phyloP scores from a whole-genome alignment of 2,797 vertebrate genomes.

The Oreonectes daqikongensis region DNA sequence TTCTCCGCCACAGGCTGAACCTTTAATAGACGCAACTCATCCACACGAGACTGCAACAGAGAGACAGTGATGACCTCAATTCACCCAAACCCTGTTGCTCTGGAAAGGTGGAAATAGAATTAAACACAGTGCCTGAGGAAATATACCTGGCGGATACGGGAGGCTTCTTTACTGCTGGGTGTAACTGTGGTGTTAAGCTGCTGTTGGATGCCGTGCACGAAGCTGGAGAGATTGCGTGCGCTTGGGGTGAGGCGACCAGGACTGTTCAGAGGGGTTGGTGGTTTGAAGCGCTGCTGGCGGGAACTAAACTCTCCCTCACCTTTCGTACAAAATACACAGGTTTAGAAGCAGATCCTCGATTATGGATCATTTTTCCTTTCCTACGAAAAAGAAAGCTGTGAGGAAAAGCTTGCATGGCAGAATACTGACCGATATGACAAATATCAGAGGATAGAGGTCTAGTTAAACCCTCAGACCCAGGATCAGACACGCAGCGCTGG shows the following conservation, averaged over 20 bases:
- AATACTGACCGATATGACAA: constrained; percentile 65
- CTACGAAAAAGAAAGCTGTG: not conserved
- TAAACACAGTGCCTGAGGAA: not conserved
- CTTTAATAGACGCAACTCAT: constrained; percentile 68
- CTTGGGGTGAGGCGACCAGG: constrained; percentile 39
- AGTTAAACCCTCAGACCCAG: constrained; percentile 57
- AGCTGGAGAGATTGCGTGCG: constrained; percentile 57
- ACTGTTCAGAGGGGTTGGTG: constrained; percentile 47
- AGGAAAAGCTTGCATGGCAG: not conserved
- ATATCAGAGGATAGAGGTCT: constrained; percentile 40
- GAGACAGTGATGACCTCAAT: constrained; percentile 18
- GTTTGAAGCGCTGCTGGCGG: constrained; percentile 70
- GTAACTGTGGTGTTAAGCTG: constrained; percentile 67
- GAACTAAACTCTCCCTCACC: constrained; percentile 72
- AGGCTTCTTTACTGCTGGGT: constrained; percentile 70
- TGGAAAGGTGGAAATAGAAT: not conserved
- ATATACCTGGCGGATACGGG: constrained; percentile 73
- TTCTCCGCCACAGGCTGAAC: constrained; percentile 74
- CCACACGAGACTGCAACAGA: constrained; percentile 69
- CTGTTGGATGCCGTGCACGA: constrained; percentile 71
- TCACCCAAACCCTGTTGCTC: not conserved
- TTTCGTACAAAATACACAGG: constrained; percentile 40
- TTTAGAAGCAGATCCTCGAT: not conserved
- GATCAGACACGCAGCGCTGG: constrained; percentile 72
- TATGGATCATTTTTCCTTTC: not conserved